A percentile compares a stretch with the other conserved stretches of the same genome.
These are phyloP conservation scores for Hycleus phaleratus DNA, from an alignment of 1,140 invertebrate genomes.

Conservation along the genomic window DNA sequence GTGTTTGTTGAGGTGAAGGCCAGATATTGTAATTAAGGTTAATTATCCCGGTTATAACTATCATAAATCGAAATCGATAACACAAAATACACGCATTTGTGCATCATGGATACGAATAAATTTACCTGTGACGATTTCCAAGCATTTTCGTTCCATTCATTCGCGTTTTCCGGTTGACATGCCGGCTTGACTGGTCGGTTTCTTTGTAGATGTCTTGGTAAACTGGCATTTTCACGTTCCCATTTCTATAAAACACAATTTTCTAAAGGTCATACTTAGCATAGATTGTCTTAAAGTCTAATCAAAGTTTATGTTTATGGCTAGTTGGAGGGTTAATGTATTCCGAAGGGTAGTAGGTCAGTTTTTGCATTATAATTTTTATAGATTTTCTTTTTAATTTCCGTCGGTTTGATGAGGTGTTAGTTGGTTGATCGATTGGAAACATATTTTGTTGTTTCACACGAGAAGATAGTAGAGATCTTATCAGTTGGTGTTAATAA, in stretches of 20 bases:
- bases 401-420: no score
- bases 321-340: slow-evolving; percentile 6
- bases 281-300: no score
- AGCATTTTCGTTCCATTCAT: slow-evolving; percentile 48
- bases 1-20: slow-evolving; percentile 2
- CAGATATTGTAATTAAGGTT: not conserved
- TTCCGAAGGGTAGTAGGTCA: slow-evolving; percentile 7
- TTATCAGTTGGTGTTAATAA: no score
- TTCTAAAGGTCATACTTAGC: no score
- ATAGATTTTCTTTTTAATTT: no score
- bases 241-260: slow-evolving; percentile 49
- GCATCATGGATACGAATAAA: not conserved
- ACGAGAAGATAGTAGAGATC: no score
- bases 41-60: no score
- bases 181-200: slow-evolving; percentile 52
- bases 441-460: no score
- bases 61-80: no score
- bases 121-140: slow-evolving; percentile 53
- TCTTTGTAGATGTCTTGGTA: slow-evolving; percentile 51
- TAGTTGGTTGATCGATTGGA: no score
- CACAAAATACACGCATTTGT: not conserved
- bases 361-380: not conserved
- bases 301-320: no score
- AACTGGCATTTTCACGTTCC: slow-evolving; percentile 56
- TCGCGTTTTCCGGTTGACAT: slow-evolving; percentile 38